These are phyloP conservation scores for Elymnias hypermnestra DNA, from an alignment of 1,140 invertebrate species.

Conservation along the genomic window DNA sequence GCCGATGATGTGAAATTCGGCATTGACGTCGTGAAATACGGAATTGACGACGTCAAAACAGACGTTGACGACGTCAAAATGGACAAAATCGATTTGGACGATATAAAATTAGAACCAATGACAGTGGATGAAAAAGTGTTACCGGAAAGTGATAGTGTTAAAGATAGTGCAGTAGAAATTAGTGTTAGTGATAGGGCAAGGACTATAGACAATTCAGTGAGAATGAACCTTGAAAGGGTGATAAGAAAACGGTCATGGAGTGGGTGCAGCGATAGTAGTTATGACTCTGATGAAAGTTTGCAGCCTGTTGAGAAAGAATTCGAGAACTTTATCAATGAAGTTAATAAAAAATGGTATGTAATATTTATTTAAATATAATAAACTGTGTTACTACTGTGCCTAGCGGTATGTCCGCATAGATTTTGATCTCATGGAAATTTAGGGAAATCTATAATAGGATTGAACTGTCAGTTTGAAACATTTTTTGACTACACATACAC, in stretches of 20 bases:
- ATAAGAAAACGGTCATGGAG: conserved; percentile 50
- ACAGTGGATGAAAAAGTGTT: conserved; percentile 28
- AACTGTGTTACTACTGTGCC: too few relatives aligned
- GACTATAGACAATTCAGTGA: conserved; percentile 49
- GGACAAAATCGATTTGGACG: conserved; percentile 35
- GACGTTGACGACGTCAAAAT: conserved; percentile 34
- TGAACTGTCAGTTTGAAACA: too few relatives aligned
- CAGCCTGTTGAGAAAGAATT: conserved; percentile 60
- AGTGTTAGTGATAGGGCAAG: conserved; percentile 55
- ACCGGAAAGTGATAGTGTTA: conserved; percentile 31
- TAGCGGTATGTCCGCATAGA: too few relatives aligned
- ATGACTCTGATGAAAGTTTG: conserved; percentile 55
- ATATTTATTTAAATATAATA: neutral
- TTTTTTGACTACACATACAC: too few relatives aligned
- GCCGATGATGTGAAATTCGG: conserved; percentile 34
- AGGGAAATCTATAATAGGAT: too few relatives aligned
- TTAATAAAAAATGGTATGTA: conserved; percentile 64
- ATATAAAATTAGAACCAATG: conserved; percentile 38
- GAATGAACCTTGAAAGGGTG: conserved; percentile 35
- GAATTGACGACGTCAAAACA: conserved; percentile 29
- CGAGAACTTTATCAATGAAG: conserved; percentile 56
- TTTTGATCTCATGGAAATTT: too few relatives aligned
- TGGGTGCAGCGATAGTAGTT: conserved; percentile 46
- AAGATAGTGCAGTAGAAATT: conserved; percentile 32
- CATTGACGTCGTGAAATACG: conserved; percentile 6